Conservation (phyloP, 2,797 vertebrate species). For the Phylloscopus collybita region DNA sequence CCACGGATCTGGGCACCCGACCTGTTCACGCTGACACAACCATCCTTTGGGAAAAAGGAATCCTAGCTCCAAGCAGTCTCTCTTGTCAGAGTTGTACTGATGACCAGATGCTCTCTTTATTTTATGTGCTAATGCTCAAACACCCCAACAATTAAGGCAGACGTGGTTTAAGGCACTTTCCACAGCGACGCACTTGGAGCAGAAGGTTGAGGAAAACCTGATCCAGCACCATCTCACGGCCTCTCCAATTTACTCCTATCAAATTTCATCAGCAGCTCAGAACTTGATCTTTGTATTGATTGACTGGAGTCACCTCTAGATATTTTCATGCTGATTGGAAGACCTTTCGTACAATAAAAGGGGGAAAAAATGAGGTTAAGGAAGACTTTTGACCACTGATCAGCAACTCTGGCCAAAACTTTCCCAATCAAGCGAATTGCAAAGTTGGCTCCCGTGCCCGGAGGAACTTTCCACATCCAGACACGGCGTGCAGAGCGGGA, state of each 20-base stretch:
- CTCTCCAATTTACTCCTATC: constrained; percentile 66
- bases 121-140: neutral
- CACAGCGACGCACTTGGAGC: constrained; percentile 12
- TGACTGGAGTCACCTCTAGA: constrained; percentile 74
- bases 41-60: neutral
- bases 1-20: neutral
- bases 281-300: constrained; percentile 73
- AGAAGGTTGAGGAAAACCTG: constrained; percentile 65
- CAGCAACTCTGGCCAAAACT: constrained; percentile 62
- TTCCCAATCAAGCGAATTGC: neutral
- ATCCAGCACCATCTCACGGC: constrained; percentile 58
- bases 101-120: neutral
- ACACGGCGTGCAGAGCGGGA: neutral
- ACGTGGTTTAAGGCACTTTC: constrained; percentile 42
- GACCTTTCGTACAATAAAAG: constrained; percentile 37
- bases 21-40: neutral
- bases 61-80: constrained; percentile 15
- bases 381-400: constrained; percentile 67
- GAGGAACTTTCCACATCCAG: constrained; percentile 11
- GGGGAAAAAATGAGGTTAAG: constrained; percentile 15
- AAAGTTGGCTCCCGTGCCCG: neutral
- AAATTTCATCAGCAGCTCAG: constrained; percentile 75
- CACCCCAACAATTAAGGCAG: neutral
- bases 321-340: constrained; percentile 69
- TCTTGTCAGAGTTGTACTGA: neutral